phyloP scores from a whole-genome alignment of 2,888 invertebrate genomes.

The Mesochorus sp. region DNA sequence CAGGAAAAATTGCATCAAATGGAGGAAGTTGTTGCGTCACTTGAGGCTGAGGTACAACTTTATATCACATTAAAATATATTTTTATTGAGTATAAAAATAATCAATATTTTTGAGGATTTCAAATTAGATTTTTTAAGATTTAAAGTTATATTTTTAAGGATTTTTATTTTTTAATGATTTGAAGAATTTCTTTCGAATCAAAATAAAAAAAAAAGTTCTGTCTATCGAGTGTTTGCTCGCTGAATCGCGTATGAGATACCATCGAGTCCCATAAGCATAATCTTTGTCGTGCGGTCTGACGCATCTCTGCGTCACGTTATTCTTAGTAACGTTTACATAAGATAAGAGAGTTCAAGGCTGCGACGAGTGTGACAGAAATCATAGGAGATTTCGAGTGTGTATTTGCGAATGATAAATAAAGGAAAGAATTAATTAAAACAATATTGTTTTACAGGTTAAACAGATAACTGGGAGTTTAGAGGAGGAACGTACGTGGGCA shows the following conservation, averaged over 20 bases:
- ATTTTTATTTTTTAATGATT: too few species aligned
- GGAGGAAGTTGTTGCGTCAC: constrained; percentile 76
- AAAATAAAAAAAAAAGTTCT: background rate
- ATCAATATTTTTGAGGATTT: background rate
- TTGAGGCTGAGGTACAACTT: constrained; percentile 76
- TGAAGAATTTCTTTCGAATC: too few species aligned
- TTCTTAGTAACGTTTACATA: constrained; percentile 50
- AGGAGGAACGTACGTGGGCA: constrained; percentile 78
- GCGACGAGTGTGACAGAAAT: constrained; percentile 35
- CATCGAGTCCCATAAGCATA: constrained; percentile 25
- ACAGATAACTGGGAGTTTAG: constrained; percentile 75
- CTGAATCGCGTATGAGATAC: background rate
- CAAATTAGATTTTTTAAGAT: background rate
- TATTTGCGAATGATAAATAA: background rate
- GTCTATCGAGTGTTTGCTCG: constrained; percentile 26
- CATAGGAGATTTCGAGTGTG: background rate
- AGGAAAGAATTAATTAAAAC: background rate
- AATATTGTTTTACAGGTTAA: constrained; percentile 70
- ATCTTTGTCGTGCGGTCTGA: constrained; percentile 17
- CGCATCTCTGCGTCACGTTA: constrained; percentile 34
- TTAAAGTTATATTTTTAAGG: too few species aligned
- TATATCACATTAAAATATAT: background rate
- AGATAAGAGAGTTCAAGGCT: constrained; percentile 60
- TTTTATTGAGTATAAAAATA: too few species aligned
- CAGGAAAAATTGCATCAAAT: constrained; percentile 77